These are phyloP conservation scores for Raja brachyura DNA, from an alignment of 2,113 vertebrate species.

Conservation along the genomic window DNA sequence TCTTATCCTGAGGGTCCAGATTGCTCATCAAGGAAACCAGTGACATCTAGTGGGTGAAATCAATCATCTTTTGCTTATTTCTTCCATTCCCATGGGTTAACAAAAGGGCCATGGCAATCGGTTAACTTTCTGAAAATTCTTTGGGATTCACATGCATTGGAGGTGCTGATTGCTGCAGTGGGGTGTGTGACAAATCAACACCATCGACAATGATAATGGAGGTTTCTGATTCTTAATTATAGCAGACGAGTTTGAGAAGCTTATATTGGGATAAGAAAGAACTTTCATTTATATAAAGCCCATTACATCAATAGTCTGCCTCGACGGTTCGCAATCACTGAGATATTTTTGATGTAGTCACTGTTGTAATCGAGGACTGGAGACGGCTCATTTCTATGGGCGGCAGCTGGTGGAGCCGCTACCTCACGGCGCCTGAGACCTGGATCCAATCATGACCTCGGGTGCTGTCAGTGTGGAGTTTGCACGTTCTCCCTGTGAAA, in stretches of 20 bases:
- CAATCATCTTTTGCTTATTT: not conserved
- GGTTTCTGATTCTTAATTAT: conserved; percentile 3
- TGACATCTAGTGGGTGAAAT: not conserved
- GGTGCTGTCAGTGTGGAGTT: no score
- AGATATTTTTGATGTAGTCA: not conserved
- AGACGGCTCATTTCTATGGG: not conserved
- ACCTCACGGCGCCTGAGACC: no score
- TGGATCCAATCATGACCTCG: no score
- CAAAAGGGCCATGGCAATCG: not conserved
- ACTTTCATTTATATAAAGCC: not conserved
- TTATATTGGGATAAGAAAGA: not conserved
- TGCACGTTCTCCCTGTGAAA: no score
- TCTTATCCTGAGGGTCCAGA: not conserved
- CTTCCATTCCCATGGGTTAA: not conserved
- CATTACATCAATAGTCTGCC: not conserved
- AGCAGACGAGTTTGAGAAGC: not conserved
- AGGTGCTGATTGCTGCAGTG: not conserved
- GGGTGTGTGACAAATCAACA: not conserved
- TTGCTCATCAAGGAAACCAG: not conserved
- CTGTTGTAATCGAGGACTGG: not conserved
- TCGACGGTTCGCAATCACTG: not conserved
- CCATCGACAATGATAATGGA: not conserved
- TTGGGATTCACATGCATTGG: not conserved
- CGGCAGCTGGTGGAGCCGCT: no score
- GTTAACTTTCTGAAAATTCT: not conserved